phyloP scores from a whole-genome alignment of 30 jellyfish, hydroid and myxozoan genomes.

The Mastigias papua region DNA sequence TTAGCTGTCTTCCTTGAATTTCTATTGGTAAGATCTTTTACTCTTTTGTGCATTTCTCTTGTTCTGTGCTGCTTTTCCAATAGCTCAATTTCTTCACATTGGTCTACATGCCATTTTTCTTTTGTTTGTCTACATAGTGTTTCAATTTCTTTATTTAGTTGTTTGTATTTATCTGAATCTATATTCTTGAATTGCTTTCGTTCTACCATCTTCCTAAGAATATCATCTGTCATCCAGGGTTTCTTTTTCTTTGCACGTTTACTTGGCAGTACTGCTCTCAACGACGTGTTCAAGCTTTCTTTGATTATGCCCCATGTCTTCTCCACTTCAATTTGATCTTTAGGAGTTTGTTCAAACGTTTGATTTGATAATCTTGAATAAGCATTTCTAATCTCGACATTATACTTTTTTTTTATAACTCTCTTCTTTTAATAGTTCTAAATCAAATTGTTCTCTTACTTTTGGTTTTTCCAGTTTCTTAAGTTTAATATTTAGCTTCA shows the following conservation, averaged over 20 bases:
- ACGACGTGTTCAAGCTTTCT: neutral
- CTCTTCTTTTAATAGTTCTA: neutral
- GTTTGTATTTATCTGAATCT: neutral
- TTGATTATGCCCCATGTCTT: neutral
- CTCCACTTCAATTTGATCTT: neutral
- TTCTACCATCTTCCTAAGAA: conserved; percentile 28
- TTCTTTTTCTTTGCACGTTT: conserved; percentile 13
- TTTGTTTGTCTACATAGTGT: too few relatives aligned
- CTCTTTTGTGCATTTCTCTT: conserved; percentile 45
- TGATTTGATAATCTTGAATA: neutral
- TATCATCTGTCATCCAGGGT: conserved; percentile 30
- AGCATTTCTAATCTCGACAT: neutral
- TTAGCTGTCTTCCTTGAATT: conserved; percentile 6
- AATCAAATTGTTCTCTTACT: neutral
- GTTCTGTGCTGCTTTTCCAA: conserved; percentile 20
- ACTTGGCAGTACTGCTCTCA: neutral
- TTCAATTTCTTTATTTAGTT: neutral
- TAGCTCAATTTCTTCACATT: conserved; percentile 32
- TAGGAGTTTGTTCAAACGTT: neutral
- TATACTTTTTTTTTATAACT: neutral
- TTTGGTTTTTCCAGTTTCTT: neutral
- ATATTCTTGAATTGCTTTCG: conserved; percentile 14
- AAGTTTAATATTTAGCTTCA: neutral
- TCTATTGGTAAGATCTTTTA: conserved; percentile 21
- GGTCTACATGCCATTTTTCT: neutral